Percentiles rank a stretch among this genome's conserved stretches.
phyloP scores from a whole-genome alignment of 2,113 vertebrate genomes.

The Promerops cafer region DNA sequence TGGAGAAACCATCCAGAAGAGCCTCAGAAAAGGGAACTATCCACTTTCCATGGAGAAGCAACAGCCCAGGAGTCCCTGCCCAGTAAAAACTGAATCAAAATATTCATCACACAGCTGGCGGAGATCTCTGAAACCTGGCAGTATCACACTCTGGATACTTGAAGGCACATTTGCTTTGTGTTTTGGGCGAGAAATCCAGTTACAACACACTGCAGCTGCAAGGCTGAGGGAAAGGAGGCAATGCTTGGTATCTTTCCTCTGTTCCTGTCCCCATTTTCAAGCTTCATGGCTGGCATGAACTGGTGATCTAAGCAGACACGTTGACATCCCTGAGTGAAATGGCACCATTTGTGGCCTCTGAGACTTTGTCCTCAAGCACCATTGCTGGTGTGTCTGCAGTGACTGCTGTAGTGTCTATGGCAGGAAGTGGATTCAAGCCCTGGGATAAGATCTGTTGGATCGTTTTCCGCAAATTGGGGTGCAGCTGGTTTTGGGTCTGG shows the following conservation, averaged over 20 bases:
- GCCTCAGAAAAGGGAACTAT: neutral
- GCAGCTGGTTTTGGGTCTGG: slow-evolving; percentile 90
- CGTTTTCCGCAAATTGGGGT: slow-evolving; percentile 89
- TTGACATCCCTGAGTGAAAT: slow-evolving; percentile 90
- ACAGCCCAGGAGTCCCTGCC: neutral
- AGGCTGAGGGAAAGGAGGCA: slow-evolving; percentile 16
- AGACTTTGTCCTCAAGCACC: slow-evolving; percentile 72
- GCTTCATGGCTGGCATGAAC: slow-evolving; percentile 15
- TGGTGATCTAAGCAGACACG: slow-evolving; percentile 83
- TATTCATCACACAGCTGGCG: neutral
- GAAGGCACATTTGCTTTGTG: slow-evolving; percentile 61
- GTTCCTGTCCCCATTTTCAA: slow-evolving; percentile 21
- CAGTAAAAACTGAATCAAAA: neutral
- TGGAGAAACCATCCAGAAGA: neutral
- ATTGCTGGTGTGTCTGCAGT: slow-evolving; percentile 48
- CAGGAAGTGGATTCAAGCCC: slow-evolving; percentile 70
- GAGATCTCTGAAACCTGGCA: slow-evolving; percentile 51
- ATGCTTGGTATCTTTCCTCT: neutral
- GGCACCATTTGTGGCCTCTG: slow-evolving; percentile 72
- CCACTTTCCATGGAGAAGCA: slow-evolving; percentile 2
- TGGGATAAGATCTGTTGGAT: slow-evolving; percentile 93
- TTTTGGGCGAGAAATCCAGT: slow-evolving; percentile 39
- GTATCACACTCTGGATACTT: slow-evolving; percentile 8
- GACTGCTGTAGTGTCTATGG: slow-evolving; percentile 42
- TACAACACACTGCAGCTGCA: slow-evolving; percentile 25